Base-by-base conservation (phyloP, 2,113 vertebrate genomes). In the Arenaria interpres region DNA sequence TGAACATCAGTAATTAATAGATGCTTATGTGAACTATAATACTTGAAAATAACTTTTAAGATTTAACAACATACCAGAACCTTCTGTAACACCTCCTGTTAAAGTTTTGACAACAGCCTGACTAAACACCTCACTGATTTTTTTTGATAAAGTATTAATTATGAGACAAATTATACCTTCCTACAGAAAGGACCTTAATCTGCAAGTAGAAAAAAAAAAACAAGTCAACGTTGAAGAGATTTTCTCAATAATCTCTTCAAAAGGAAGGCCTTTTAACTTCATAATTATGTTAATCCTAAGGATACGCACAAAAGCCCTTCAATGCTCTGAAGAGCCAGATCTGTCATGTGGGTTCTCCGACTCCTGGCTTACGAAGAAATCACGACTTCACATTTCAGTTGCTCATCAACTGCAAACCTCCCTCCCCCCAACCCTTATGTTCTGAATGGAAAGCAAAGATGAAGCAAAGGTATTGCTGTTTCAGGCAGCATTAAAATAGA, bases 401-500 rank as follows among this genome's bases (percentile, higher is more conserved):
- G 2, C 53, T 90, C 76, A 75, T 35, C 78, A 89, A 50, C 48
- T 54, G 67, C 81, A 96, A 88, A 93, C 32, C 59, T 73, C 21
- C 22, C 39, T 33, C 32, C 19, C 56, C 10, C n/a, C 77, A 85
- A 33, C 18, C 62, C 63, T 72, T 87, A 63, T 28, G 51, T 53
- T 85, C 78, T 54, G 45, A 88, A 85, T 28, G 41, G 69, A 87
- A 93, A 69, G 63, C 68, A 88, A 64, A 88, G 63, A 73, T 20
- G 88, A 91, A 88, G 63, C 32, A 90, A 57, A 96, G 67, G 68
- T 90, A 88, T 27, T 72, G 85, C 56, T 92, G 64, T 63, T 93
- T 88, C 72, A 93, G 75, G 85, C 69, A 81, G 63, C 37, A 64
- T 74, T 88, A 83, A 93, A 97, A 77, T 33, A 88, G 63, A 77